Base-by-base conservation (phyloP, 2,113 vertebrate species). In the Seriola quinqueradiata region DNA sequence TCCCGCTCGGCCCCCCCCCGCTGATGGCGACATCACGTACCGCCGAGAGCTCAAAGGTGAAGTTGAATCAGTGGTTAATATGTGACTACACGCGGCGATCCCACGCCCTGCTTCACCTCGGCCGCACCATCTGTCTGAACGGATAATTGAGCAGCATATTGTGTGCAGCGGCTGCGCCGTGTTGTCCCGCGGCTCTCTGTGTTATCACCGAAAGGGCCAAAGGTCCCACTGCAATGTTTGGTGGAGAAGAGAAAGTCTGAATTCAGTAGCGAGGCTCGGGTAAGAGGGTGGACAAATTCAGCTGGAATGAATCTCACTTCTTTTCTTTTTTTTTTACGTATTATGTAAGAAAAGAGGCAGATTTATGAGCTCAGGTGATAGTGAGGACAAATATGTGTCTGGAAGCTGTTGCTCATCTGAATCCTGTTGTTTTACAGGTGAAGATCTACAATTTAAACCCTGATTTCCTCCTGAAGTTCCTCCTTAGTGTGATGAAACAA, bases 51-150 rank as follows among this genome's bases (percentile, higher is more conserved):
- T 83, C 79, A 87, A 77, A 85, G 90, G 86, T 90, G 79, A 83
- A 73, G 86, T 57, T 64, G 82, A 83, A 76, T 84, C 79, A 52
- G 75, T 82, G 77, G 89, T 90, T 90, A 89, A 92, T 92, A 64
- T 82, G 78, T 90, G 89, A 87, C 84, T 66, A 54, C 74, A 65
- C 19, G 10, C 77, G 1, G 82, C 2, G 80, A 79, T 89, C 87
- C 81, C 87, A 91, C 73, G 84, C 44, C 86, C 88, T 11, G 75
- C 57, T 86, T 88, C 90, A 86, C 85, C 87, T 84, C 81, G 14
- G 11, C 79, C 13, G 48, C 71, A 68, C 84, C 77, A 79, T 89
- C 85, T 89, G 87, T 87, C 77, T 12, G 58, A 17, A 71, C 50
- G 80, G 80, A 74, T 80, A 82, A 91, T 77, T 79, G 83, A 89